Conservation (phyloP, 2,888 invertebrate species). For the Amaurobius ferox region DNA sequence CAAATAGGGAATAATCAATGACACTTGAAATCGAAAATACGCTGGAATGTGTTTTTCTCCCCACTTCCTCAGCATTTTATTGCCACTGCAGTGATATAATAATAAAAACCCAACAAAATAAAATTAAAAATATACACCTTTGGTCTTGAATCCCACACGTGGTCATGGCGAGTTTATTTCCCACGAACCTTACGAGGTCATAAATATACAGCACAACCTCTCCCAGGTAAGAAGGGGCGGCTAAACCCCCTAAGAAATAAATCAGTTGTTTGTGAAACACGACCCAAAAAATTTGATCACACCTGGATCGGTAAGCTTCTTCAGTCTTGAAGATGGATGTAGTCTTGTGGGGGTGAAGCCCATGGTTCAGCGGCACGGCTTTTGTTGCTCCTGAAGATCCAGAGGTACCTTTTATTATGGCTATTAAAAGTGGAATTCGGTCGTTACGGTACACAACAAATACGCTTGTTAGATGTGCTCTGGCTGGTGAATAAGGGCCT, state of each 20-base stretch:
- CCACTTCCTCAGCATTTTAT: too few species aligned
- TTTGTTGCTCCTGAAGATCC: background rate
- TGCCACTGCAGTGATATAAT: too few species aligned
- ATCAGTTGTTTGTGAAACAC: slow-evolving; percentile 65
- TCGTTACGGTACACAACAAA: slow-evolving; percentile 13
- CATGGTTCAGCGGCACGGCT: background rate
- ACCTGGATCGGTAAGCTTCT: slow-evolving; percentile 35
- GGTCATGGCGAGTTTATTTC: slow-evolving; percentile 1
- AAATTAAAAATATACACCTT: background rate
- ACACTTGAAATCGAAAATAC: too few species aligned
- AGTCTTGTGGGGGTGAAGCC: slow-evolving; percentile 1
- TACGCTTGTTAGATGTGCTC: background rate
- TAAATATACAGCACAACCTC: slow-evolving; percentile 31
- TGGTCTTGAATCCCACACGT: background rate
- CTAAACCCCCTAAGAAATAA: slow-evolving; percentile 6
- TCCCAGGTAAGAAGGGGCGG: background rate
- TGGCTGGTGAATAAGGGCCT: background rate
- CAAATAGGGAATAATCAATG: too few species aligned
- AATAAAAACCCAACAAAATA: too few species aligned
- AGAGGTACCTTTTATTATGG: slow-evolving; percentile 7
- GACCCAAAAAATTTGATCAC: slow-evolving; percentile 58
- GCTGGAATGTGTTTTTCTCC: too few species aligned
- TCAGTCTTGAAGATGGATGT: slow-evolving; percentile 24
- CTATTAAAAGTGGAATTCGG: slow-evolving; percentile 20
- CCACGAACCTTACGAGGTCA: slow-evolving; percentile 23